These are phyloP conservation scores for Romanomermis culicivorax DNA, from an alignment of 2,888 invertebrate species.

Conservation along the genomic window DNA sequence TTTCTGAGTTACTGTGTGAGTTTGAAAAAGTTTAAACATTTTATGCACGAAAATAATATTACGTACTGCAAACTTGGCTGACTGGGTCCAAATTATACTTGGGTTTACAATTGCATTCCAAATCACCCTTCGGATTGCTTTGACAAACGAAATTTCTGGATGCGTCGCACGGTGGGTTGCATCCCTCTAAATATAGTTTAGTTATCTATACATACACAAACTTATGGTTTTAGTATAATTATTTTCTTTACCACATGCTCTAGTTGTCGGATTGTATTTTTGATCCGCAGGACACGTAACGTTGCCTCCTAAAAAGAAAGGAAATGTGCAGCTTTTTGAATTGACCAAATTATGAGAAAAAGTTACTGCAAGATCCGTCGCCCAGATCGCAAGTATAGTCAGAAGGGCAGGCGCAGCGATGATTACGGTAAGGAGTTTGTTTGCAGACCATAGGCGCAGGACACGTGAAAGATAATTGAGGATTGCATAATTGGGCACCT, in stretches of 20 bases:
- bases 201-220: too few species aligned
- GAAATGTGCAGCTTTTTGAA: neutral
- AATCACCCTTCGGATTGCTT: constrained; percentile 18
- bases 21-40: neutral
- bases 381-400: constrained; percentile 1
- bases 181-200: too few species aligned
- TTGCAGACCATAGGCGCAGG: constrained; percentile 22
- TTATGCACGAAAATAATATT: neutral
- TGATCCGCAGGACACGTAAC: neutral
- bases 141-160: constrained; percentile 24
- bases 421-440: constrained; percentile 23
- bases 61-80: constrained; percentile 22
- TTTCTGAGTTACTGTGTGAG: neutral
- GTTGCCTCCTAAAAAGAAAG: neutral
- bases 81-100: constrained; percentile 22
- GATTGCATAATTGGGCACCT: constrained; percentile 18
- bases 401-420: constrained; percentile 23
- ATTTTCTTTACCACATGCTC: neutral
- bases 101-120: constrained; percentile 23
- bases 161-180: constrained; percentile 18
- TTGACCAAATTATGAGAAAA: neutral
- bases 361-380: constrained; percentile 1
- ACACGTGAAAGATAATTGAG: constrained; percentile 24
- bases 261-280: neutral
- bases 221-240: too few species aligned